Conservation (phyloP, 2,797 vertebrate species). For the Tauraco hartlaubi region DNA sequence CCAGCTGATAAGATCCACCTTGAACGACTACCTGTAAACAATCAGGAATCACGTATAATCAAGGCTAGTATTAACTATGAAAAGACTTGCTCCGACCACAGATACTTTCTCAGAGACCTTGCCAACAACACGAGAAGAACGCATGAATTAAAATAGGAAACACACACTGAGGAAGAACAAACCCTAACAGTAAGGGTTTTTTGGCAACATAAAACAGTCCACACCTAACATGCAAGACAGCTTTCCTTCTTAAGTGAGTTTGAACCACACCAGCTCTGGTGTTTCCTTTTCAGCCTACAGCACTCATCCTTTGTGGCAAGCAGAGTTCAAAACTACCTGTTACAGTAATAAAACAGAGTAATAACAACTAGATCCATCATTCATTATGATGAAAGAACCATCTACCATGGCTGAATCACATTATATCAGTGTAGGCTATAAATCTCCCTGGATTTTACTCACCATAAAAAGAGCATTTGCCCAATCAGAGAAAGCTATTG, state of each 20-base stretch:
- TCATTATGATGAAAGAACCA: background rate
- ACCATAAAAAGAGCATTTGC: background rate
- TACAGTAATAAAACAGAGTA: background rate
- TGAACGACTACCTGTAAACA: background rate
- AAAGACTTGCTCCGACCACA: background rate
- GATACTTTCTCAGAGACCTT: background rate
- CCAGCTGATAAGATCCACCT: background rate
- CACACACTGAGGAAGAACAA: background rate
- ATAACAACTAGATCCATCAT: background rate
- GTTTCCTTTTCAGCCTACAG: background rate
- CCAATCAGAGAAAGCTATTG: background rate
- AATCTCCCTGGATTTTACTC: background rate
- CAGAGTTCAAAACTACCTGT: background rate
- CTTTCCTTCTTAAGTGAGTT: background rate
- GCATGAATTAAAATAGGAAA: background rate
- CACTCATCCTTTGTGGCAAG: background rate
- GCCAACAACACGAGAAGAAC: background rate
- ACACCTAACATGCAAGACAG: fast-evolving
- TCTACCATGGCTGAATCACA: background rate
- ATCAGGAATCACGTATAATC: background rate
- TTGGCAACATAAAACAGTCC: background rate
- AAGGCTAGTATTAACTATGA: background rate
- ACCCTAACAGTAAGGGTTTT: background rate
- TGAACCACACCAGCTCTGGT: background rate
- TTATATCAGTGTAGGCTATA: background rate